These are phyloP conservation scores for Bovichtus variegatus DNA, from an alignment of 2,797 vertebrate genomes.

Conservation along the genomic window DNA sequence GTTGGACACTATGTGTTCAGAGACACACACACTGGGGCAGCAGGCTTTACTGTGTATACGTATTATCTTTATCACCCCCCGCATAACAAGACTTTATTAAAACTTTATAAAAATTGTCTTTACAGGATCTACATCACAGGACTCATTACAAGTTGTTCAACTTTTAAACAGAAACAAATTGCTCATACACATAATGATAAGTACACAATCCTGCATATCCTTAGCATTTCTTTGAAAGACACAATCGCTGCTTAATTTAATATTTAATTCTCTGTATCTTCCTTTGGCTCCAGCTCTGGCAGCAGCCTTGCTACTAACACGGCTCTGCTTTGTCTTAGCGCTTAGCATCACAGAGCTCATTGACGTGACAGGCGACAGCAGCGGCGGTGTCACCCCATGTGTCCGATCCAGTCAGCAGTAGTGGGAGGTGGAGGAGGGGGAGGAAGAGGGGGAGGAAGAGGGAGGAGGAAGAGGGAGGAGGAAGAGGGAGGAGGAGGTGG, in stretches of 20 bases:
- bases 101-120: too few relatives aligned
- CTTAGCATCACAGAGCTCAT: slow-evolving; percentile 40
- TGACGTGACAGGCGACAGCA: slow-evolving; percentile 51
- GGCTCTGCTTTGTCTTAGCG: slow-evolving; percentile 12
- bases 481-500: not conserved
- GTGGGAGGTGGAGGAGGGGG: not conserved
- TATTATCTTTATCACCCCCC: too few relatives aligned
- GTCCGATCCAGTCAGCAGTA: slow-evolving; percentile 47
- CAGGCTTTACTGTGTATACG: too few relatives aligned
- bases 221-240: not conserved
- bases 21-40: too few relatives aligned
- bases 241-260: not conserved
- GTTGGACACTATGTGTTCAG: too few relatives aligned
- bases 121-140: too few relatives aligned
- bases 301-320: not conserved
- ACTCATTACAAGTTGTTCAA: too few relatives aligned
- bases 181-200: too few relatives aligned
- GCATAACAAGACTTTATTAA: too few relatives aligned
- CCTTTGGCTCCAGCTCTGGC: not conserved
- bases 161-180: too few relatives aligned
- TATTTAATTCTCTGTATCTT: not conserved
- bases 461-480: not conserved
- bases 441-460: not conserved
- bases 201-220: not conserved
- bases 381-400: slow-evolving; percentile 48